A percentile compares a stretch with the other conserved stretches of the same genome.
phyloP scores from a whole-genome alignment of 2,113 vertebrate species.

The Perognathus longimembris region DNA sequence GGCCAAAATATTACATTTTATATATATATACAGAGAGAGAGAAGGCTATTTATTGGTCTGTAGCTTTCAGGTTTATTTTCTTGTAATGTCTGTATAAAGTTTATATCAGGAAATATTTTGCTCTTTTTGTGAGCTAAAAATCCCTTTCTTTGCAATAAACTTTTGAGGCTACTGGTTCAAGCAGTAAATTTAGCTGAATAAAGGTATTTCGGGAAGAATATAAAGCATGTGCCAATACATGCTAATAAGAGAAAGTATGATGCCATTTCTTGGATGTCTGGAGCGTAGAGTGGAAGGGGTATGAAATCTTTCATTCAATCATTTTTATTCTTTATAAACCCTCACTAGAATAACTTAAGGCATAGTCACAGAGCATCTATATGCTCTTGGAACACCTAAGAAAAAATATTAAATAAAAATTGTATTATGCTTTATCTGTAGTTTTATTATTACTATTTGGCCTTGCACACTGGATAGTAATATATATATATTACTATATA shows the following conservation, averaged over 20 bases:
- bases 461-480: neutral
- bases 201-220: neutral
- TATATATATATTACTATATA: too few species aligned
- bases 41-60: neutral
- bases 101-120: neutral
- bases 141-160: neutral
- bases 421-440: neutral
- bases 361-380: conserved; percentile 7
- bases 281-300: neutral
- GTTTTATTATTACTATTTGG: conserved; percentile 44
- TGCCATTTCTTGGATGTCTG: conserved; percentile 14
- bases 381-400: neutral
- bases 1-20: neutral
- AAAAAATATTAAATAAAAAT: conserved; percentile 42
- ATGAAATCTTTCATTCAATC: conserved; percentile 19
- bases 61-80: neutral
- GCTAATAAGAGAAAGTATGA: conserved; percentile 15
- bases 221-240: neutral
- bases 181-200: conserved; percentile 12
- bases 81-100: neutral
- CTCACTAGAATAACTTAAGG: conserved; percentile 28
- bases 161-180: conserved; percentile 10
- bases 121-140: conserved; percentile 8
- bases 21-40: neutral
- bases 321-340: neutral